Conservation (phyloP, 2,888 invertebrate species). For the Meta bourneti region DNA sequence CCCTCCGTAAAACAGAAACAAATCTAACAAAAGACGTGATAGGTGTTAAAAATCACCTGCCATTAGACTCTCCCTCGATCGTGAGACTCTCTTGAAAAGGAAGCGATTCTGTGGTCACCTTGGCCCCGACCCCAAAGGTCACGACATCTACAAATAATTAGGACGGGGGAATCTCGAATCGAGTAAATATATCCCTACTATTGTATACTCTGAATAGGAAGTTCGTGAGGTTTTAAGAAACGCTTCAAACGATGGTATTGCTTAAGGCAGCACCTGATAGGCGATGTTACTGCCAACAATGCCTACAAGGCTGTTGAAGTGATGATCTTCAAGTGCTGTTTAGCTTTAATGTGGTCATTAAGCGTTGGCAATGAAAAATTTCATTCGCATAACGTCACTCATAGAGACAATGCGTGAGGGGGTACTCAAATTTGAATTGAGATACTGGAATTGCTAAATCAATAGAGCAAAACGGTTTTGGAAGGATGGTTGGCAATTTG, state of each 20-base stretch:
- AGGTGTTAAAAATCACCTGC: slow-evolving; percentile 72
- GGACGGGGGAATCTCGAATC: slow-evolving; percentile 53
- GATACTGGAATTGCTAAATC: no score
- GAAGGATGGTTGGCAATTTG: no score
- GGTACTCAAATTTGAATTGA: no score
- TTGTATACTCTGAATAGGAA: slow-evolving; percentile 47
- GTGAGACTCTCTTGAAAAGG: slow-evolving; percentile 52
- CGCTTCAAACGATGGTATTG: slow-evolving; percentile 45
- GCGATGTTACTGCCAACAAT: slow-evolving; percentile 11
- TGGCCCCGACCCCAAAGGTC: slow-evolving; percentile 49
- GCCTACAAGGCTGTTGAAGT: slow-evolving; percentile 24
- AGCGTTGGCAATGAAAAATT: neutral
- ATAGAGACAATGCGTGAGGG: no score
- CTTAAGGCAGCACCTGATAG: slow-evolving; percentile 31
- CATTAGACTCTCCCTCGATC: slow-evolving; percentile 40
- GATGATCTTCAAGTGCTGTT: slow-evolving; percentile 34
- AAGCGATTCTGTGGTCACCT: slow-evolving; percentile 57
- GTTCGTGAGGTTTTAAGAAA: slow-evolving; percentile 52
- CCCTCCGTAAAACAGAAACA: slow-evolving; percentile 29
- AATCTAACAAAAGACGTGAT: slow-evolving; percentile 50
- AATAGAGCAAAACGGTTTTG: no score
- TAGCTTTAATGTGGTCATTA: slow-evolving; percentile 34
- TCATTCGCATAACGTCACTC: no score
- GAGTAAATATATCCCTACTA: slow-evolving; percentile 50
- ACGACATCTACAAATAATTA: slow-evolving; percentile 68